Conservation (phyloP, 2,797 vertebrate genomes). For the Gallirallus australis region DNA sequence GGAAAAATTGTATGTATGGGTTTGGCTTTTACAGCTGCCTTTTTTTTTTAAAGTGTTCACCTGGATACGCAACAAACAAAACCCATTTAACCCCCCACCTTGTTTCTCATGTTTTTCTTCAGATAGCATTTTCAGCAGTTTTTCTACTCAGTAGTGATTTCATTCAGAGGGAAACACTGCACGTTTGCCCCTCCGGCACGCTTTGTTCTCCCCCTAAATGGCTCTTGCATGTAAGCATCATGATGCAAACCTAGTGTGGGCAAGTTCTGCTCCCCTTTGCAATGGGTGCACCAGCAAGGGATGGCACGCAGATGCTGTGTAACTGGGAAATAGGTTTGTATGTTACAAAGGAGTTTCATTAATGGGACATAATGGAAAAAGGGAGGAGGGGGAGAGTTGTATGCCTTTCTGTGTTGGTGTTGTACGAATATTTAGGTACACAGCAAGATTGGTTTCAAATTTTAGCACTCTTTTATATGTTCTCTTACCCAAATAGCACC, state of each 20-base stretch:
- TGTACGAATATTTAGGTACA: not conserved
- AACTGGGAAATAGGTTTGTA: not conserved
- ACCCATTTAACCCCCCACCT: not conserved
- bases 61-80: not conserved
- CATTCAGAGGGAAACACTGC: not conserved
- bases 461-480: not conserved
- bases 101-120: not conserved
- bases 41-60: not conserved
- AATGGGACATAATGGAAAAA: not conserved
- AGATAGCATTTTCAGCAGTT: not conserved
- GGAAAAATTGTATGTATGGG: not conserved
- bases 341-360: not conserved
- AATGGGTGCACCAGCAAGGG: not conserved
- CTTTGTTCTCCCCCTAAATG: not conserved
- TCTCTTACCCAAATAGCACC: not conserved
- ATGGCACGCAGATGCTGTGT: not conserved
- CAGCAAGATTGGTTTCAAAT: not conserved
- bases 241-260: not conserved
- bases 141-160: not conserved
- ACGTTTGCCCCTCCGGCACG: not conserved
- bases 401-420: not conserved
- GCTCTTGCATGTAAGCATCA: fast-evolving
- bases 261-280: not conserved
- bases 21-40: not conserved
- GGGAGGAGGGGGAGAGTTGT: not conserved